Conservation (phyloP, 2,888 invertebrate species). For the Lottia gigantea region DNA sequence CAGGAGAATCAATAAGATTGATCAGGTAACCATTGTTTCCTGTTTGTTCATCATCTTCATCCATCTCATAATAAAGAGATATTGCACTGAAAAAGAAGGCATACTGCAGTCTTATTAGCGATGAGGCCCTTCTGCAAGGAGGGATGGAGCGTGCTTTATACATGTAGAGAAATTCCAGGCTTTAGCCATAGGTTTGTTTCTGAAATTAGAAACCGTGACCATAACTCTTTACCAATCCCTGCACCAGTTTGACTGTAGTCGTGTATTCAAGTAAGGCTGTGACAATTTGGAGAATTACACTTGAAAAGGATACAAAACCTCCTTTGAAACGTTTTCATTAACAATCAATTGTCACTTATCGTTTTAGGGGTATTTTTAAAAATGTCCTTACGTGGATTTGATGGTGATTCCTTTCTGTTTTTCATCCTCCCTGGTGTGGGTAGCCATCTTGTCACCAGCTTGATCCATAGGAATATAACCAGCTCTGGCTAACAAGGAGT, state of each 20-base stretch:
- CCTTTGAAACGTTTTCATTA: too few relatives aligned
- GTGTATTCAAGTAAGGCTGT: constrained; percentile 19
- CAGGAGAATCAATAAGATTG: constrained; percentile 99
- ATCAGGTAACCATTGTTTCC: constrained; percentile 91
- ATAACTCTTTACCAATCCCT: too few relatives aligned
- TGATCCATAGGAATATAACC: constrained; percentile 99
- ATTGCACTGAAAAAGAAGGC: constrained; percentile 81
- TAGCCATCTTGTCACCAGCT: constrained; percentile 98
- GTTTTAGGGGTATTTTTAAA: background rate
- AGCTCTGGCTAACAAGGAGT: constrained; percentile 98
- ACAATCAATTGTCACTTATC: background rate
- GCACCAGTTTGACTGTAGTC: too few relatives aligned
- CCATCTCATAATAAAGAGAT: constrained; percentile 98
- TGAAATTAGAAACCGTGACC: too few relatives aligned
- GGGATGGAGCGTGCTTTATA: too few relatives aligned
- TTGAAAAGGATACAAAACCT: background rate
- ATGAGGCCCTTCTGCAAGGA: too few relatives aligned
- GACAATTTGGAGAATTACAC: background rate
- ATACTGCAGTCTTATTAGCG: too few relatives aligned
- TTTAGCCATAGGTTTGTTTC: too few relatives aligned
- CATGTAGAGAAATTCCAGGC: too few relatives aligned
- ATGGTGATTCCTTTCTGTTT: constrained; percentile 99
- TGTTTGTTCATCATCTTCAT: constrained; percentile 73
- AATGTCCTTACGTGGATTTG: constrained; percentile 92
- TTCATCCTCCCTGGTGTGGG: constrained; percentile 99